phyloP scores from a whole-genome alignment of 2,113 vertebrate species.

The Willisornis vidua region DNA sequence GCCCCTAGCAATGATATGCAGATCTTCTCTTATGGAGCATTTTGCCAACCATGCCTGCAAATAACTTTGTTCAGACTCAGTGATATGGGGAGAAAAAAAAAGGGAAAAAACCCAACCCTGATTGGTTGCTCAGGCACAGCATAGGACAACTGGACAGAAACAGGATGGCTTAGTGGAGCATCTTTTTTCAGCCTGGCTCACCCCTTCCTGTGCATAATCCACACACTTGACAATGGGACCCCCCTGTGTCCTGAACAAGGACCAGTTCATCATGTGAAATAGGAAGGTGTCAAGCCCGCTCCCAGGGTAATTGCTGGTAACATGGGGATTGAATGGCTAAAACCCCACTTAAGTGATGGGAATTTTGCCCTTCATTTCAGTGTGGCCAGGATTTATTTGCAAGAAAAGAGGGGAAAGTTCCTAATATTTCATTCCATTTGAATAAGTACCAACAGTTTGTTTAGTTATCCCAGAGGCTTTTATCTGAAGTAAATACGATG shows the following conservation, averaged over 20 bases:
- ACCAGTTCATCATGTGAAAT: neutral
- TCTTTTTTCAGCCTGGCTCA: neutral
- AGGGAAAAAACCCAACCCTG: accelerated
- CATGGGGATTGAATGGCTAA: constrained; percentile 40
- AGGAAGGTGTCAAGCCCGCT: neutral
- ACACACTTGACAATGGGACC: neutral
- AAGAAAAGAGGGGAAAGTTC: constrained; percentile 8
- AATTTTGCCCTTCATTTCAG: neutral
- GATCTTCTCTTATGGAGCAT: neutral
- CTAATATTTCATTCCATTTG: constrained; percentile 39
- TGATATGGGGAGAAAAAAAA: neutral
- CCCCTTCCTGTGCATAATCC: neutral
- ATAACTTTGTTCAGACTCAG: neutral
- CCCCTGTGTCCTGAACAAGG: neutral
- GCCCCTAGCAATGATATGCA: neutral
- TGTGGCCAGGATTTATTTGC: neutral
- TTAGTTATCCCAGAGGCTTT: constrained; percentile 35
- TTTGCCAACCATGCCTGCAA: neutral
- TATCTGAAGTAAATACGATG: neutral
- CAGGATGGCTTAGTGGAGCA: neutral
- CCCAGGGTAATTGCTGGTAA: constrained; percentile 1
- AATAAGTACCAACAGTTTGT: constrained; percentile 40
- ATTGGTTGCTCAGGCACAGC: neutral
- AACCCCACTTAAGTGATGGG: neutral
- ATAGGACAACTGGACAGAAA: neutral